Conservation (phyloP, 1,140 invertebrate genomes). For the Bombus consobrinus region DNA sequence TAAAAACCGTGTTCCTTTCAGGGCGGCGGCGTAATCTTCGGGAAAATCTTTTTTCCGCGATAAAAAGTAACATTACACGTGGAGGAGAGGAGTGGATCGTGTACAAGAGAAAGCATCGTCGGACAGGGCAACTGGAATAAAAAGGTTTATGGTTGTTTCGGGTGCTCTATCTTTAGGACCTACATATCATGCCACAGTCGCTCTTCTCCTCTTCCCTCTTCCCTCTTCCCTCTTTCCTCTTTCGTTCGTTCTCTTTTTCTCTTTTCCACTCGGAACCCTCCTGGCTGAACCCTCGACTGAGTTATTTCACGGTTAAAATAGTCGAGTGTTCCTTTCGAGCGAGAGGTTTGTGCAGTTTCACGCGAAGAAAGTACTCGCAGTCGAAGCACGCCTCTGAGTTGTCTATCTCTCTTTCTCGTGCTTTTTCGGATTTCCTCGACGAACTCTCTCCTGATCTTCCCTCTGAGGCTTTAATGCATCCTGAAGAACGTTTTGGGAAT, state of each 20-base stretch:
- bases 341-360: constrained; percentile 63
- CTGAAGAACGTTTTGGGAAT: background rate
- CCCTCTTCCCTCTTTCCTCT: background rate
- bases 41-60: constrained; percentile 3
- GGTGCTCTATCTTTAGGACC: constrained; percentile 77
- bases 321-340: constrained; percentile 72
- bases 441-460: background rate
- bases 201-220: constrained; percentile 43
- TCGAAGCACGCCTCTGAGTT: constrained; percentile 39
- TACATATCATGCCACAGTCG: constrained; percentile 72
- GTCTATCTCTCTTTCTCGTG: background rate
- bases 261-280: constrained; percentile 49
- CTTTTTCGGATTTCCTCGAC: constrained; percentile 3
- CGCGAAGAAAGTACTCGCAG: constrained; percentile 56
- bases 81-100: constrained; percentile 16
- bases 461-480: background rate
- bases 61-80: constrained; percentile 9
- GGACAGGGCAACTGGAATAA: constrained; percentile 65
- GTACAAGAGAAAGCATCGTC: constrained; percentile 41
- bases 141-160: constrained; percentile 76
- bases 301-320: constrained; percentile 81
- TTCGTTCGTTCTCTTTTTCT: constrained; percentile 18
- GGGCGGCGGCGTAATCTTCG: constrained; percentile 29
- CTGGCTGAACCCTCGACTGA: constrained; percentile 69
- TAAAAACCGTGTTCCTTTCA: background rate